Base-by-base conservation (phyloP, 2,888 invertebrate genomes). In the Tenthredo livida region DNA sequence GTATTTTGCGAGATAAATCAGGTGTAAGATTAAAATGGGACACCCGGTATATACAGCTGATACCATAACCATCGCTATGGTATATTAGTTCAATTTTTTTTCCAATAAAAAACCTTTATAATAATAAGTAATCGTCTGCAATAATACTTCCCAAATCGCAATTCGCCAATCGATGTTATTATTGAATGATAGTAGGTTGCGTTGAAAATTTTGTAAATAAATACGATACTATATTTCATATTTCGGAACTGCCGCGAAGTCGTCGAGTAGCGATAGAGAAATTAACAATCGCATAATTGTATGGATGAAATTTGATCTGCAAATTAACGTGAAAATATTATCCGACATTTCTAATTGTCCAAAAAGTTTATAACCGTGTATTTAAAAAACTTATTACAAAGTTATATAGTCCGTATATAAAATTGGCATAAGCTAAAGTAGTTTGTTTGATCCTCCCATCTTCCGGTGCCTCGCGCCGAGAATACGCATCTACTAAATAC, bases 381-480 rank as follows among this genome's bases (percentile, higher is more conserved):
- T 61, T 4, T 61, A 7, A 9, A 12, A 3, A 54, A 61, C 37
- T 61, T 25, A 25, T 61, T 25, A 12, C 2, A 25, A 21, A 61
- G 4, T 61, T 61, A 10, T 6, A 25, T 61, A 25, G 10, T 12
- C 12, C 9, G 25, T 61, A 25, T 25, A 61, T 61, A n/a, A 78
- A 78, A 37, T 78, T 78, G 47, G 58, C 78, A 58, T 58, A 10
- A 54, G 50, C 78, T 58, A 78, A 78, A 78, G 78, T 33, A 50
- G 78, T 78, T 54, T 54, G n/a, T 21, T 78, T 75, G 43, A 78
- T 78, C 37, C n/a, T 33, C 58, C n/a, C 54, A 33, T 47, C 78
- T 78, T 78, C 78, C 78, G 78, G 78, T 47, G 78, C 58, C 77
- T 29, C 9, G 77, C 21, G 33, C 33, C 33, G 29, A 33, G 54